Evolutionary conservation across 2,888 invertebrate species (phyloP), one percentile per base, ranked within the genome.

Genomic region (Lasioglossum calceatum): DNA sequence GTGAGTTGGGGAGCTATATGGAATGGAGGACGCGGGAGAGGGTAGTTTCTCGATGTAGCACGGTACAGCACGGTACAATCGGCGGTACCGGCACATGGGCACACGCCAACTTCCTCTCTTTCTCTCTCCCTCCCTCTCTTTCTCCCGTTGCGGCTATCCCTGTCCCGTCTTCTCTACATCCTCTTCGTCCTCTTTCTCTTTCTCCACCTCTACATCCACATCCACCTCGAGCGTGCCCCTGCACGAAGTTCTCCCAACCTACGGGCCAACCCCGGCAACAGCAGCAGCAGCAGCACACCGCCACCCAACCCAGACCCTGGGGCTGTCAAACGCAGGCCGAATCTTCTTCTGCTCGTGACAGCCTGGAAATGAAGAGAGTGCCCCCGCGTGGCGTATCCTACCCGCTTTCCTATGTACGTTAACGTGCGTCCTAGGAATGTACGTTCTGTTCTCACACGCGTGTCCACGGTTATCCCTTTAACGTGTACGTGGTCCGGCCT

Each of bases 291-390:
- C 89, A 82, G 88, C 92, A 70, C 70, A 70, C 70, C 70, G 70
- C 73, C 86, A 93, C 93, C 94, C 94, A 93, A 93, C 94, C 94
- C 94, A 94, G 94, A 94, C 94, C 94, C 94, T 95, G 94, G 94
- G 94, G 94, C 95, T 95, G 95, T 95, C 95, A 95, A 94, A 94
- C 94, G 93, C 95, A 95, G 95, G 92, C 93, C 93, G 94, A 95
- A 95, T 95, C 95, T 95, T 95, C 95, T 95, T 94, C 94, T 94
- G 94, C 91, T 94, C 93, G 93, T 94, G 94, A 94, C 94, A 94
- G 94, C 93, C 94, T 94, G 94, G 93, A 95, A 95, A 95, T 95
- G 95, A 95, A 95, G 95, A 95, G 95, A 95, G 94, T 93, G 92
- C 92, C 93, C 92, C 92, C 93, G 93, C 92, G 91, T 91, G 89